Evolutionary conservation across 2,888 invertebrate genomes (phyloP).

Genomic region (Drosophila anomelani): DNA sequence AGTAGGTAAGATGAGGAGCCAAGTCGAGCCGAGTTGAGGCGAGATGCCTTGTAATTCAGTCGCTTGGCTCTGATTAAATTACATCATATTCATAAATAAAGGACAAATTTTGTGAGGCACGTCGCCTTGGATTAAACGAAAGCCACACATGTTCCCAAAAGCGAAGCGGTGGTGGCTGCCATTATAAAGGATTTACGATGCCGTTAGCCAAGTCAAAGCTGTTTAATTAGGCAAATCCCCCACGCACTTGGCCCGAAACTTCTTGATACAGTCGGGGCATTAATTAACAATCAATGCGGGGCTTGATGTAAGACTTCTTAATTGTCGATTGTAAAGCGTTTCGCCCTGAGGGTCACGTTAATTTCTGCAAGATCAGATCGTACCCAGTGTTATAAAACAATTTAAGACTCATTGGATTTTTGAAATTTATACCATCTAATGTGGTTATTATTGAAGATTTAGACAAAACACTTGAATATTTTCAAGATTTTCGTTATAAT

Average conservation of each 20-base stretch:
- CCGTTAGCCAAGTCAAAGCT: conserved; percentile 57
- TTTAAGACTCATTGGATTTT: too few species aligned
- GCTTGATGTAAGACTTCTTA: conserved; percentile 39
- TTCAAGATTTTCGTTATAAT: neutral
- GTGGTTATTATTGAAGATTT: neutral
- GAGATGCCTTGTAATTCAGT: conserved; percentile 10
- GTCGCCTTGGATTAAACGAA: conserved; percentile 48
- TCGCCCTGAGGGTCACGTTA: conserved; percentile 2
- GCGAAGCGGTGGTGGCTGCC: conserved; percentile 50
- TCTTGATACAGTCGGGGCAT: conserved; percentile 18
- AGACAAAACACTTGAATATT: neutral
- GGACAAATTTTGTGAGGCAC: conserved; percentile 66
- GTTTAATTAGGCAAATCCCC: conserved; percentile 64
- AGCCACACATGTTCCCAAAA: conserved; percentile 27
- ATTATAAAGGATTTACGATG: conserved; percentile 75
- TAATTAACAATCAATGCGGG: conserved; percentile 48
- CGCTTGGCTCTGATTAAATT: conserved; percentile 43
- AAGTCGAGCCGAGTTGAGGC: neutral
- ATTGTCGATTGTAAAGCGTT: conserved; percentile 44
- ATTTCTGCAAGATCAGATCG: neutral
- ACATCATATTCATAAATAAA: conserved; percentile 75
- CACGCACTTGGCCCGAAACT: conserved; percentile 18
- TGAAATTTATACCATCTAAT: neutral
- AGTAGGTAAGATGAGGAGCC: conserved; percentile 40
- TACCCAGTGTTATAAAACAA: neutral